phyloP scores from a whole-genome alignment of 1,140 invertebrate species.

The Planococcus citri region DNA sequence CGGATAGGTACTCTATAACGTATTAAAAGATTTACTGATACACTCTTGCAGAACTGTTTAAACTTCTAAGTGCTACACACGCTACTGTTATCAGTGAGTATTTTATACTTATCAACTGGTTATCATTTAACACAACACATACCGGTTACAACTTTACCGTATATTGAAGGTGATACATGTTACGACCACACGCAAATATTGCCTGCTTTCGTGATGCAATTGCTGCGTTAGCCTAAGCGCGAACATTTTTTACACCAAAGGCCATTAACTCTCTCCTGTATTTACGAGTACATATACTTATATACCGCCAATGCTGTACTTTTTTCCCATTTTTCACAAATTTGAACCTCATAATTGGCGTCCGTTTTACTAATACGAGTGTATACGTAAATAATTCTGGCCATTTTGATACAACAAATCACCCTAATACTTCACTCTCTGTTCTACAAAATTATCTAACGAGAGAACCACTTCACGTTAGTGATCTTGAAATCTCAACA shows the following conservation, averaged over 20 bases:
- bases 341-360: too few species aligned
- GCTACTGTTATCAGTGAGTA: background rate
- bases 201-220: background rate
- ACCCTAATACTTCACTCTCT: too few species aligned
- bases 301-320: too few species aligned
- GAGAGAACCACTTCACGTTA: too few species aligned
- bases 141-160: background rate
- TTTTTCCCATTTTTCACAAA: too few species aligned
- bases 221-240: too few species aligned
- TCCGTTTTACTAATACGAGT: too few species aligned
- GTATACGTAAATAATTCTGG: too few species aligned
- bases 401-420: too few species aligned
- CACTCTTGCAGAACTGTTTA: background rate
- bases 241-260: background rate
- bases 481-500: too few species aligned
- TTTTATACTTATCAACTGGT: conserved; percentile 7
- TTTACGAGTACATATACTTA: too few species aligned
- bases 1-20: background rate
- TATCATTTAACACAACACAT: conserved; percentile 7
- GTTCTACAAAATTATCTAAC: too few species aligned
- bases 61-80: background rate
- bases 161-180: background rate
- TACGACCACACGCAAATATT: background rate
- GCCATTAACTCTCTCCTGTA: background rate
- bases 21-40: background rate